Base-by-base conservation (phyloP, 2,888 invertebrate genomes). In the Ligdia adustata region DNA sequence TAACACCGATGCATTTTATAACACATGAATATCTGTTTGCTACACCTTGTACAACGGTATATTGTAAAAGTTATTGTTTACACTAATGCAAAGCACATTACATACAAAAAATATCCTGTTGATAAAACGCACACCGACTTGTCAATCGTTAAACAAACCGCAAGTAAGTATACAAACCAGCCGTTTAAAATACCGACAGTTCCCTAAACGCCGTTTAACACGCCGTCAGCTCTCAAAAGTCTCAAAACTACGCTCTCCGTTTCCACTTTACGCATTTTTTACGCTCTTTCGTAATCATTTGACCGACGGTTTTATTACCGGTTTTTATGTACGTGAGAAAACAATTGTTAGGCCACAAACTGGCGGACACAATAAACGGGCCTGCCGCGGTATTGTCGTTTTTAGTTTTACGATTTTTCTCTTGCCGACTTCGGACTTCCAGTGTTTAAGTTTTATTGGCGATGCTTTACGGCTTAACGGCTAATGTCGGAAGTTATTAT, bases 331-430 rank as follows among this genome's bases (percentile, higher is more conserved):
- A 72, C 71, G 76, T 77, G 79, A 77, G 77, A 78, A 80, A 85
- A 85, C 87, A 84, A 85, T 87, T 79, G 83, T 73, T 69, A 63
- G 62, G 55, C 78, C 71, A 69, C 80, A 74, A 79, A 75, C 62
- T 63, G 73, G 50, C 65, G 61, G 53, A 12, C 18, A 41, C 47
- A 40, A 40, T 35, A 47, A 40, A 47, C 7, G 46, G 40, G 40
- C 65, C 70, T 64, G 69, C 75, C 72, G 72, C 72, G 58, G 52
- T 53, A 46, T 42, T 48, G 51, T 57, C 51, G 55, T 55, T 47
- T 60, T 53, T 51, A 51, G 46, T 49, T 49, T 49, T 55, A 57
- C 46, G 56, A 37, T 24, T 41, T 41, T 35, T 35, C 35, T 29
- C 33, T 38, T 35, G 18, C 33, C 29, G 40, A 29, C 49, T 41